These are phyloP conservation scores for Lipophrys pholis DNA, from an alignment of 2,113 vertebrate species.

Conservation along the genomic window DNA sequence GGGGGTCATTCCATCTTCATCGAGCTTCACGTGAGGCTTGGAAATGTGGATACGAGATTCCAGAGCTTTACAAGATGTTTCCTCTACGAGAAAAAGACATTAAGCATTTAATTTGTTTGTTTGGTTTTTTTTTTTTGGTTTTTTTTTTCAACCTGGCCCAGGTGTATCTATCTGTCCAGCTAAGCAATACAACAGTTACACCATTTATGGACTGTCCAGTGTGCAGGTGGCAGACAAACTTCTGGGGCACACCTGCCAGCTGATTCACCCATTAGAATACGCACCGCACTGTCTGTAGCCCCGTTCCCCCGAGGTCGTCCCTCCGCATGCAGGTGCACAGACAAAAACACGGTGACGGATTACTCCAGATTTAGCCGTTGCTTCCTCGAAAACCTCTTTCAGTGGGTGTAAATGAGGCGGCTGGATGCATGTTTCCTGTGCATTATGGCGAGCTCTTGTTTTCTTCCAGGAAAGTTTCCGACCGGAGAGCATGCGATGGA, in stretches of 20 bases:
- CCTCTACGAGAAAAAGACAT: slow-evolving; percentile 43
- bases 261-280: slow-evolving; percentile 73
- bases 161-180: slow-evolving; percentile 66
- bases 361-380: slow-evolving; percentile 43
- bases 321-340: slow-evolving; percentile 73
- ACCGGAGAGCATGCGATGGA: background rate
- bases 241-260: slow-evolving; percentile 83
- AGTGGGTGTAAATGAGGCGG: slow-evolving; percentile 46
- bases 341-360: slow-evolving; percentile 60
- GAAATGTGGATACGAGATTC: background rate
- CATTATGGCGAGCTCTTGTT: slow-evolving; percentile 16
- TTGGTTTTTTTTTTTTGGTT: no score
- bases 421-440: slow-evolving; percentile 37
- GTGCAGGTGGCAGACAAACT: slow-evolving; percentile 70
- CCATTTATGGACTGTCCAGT: slow-evolving; percentile 69
- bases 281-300: slow-evolving; percentile 57
- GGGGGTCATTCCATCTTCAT: slow-evolving; percentile 16
- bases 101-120: slow-evolving; percentile 62
- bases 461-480: slow-evolving; percentile 27
- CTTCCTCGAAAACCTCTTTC: slow-evolving; percentile 47
- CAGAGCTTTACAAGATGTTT: background rate
- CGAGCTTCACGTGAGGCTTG: slow-evolving; percentile 1
- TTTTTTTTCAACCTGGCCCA: slow-evolving; percentile 38
- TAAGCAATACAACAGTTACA: slow-evolving; percentile 69
- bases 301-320: slow-evolving; percentile 60